phyloP scores from a whole-genome alignment of 1,140 invertebrate species.

The Argopecten irradians region DNA sequence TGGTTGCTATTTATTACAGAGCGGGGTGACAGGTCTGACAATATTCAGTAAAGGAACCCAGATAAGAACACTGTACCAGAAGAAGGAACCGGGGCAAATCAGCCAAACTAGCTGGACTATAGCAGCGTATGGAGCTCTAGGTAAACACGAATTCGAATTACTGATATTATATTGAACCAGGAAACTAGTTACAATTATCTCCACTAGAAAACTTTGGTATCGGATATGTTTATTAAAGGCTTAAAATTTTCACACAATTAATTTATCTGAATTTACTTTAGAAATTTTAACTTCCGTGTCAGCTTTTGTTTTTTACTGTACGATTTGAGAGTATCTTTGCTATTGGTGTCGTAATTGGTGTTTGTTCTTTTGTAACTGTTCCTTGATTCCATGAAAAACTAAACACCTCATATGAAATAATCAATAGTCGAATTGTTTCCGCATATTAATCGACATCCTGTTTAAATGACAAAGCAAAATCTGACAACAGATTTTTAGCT shows the following conservation, averaged over 20 bases:
- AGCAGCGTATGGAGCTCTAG: slow-evolving; percentile 49
- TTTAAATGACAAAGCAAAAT: no score
- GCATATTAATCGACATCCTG: no score
- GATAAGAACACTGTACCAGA: slow-evolving; percentile 40
- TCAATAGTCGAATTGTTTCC: no score
- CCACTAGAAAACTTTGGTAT: background rate
- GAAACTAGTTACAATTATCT: background rate
- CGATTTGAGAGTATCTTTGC: no score
- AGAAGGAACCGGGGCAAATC: slow-evolving; percentile 52
- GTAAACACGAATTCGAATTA: slow-evolving; percentile 16
- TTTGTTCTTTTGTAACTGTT: no score
- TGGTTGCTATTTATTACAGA: slow-evolving; percentile 41
- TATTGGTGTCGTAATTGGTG: no score
- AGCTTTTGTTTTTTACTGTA: no score
- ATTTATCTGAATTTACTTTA: background rate
- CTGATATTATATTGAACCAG: no score
- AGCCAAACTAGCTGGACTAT: slow-evolving; percentile 44
- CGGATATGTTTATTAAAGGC: background rate
- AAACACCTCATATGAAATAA: no score
- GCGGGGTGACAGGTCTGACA: slow-evolving; percentile 44
- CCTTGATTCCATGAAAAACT: no score
- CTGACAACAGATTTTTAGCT: no score
- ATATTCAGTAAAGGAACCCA: slow-evolving; percentile 51
- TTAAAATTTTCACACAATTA: background rate
- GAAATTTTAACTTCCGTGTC: no score